Percentiles rank a stretch among this genome's conserved stretches.
Conservation (phyloP, 1,140 invertebrate genomes). For the Samia ricini region DNA sequence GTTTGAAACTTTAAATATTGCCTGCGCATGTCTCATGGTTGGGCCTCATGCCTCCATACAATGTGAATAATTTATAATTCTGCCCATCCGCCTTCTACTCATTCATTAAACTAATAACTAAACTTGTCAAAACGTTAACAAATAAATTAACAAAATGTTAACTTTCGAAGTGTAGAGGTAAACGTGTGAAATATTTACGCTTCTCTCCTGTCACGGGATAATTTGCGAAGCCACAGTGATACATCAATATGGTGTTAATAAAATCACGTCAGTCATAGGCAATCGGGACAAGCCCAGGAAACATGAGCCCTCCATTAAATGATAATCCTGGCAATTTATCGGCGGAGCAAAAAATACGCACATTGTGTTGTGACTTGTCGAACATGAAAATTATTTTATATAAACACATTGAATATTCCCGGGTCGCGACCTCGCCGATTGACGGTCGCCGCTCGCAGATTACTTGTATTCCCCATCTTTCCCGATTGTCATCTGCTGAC, state of each 20-base stretch:
- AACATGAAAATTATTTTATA: conserved; percentile 77
- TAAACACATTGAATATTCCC: conserved; percentile 75
- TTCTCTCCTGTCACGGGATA: conserved; percentile 29
- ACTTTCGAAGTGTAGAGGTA: conserved; percentile 42
- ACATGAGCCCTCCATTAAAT: conserved; percentile 77
- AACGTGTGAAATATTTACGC: conserved; percentile 40
- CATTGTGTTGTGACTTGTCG: conserved; percentile 72
- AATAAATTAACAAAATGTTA: conserved; percentile 42
- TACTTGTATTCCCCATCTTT: conserved; percentile 49
- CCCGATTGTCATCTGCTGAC: conserved; percentile 71
- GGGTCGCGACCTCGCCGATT: conserved; percentile 57
- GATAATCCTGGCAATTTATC: conserved; percentile 76
- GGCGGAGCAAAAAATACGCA: conserved; percentile 70
- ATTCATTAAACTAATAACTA: conserved; percentile 43
- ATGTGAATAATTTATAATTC: conserved; percentile 38
- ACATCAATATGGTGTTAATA: conserved; percentile 66
- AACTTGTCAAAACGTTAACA: conserved; percentile 36
- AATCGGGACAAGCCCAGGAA: conserved; percentile 68
- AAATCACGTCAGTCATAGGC: conserved; percentile 73
- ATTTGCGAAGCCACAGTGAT: conserved; percentile 38
- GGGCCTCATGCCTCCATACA: conserved; percentile 36
- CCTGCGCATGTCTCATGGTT: conserved; percentile 36
- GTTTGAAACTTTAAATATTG: conserved; percentile 28
- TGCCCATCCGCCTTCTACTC: conserved; percentile 46
- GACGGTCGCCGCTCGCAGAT: conserved; percentile 41